Base-by-base conservation (phyloP, 1,140 invertebrate genomes). In the Mercenaria mercenaria region DNA sequence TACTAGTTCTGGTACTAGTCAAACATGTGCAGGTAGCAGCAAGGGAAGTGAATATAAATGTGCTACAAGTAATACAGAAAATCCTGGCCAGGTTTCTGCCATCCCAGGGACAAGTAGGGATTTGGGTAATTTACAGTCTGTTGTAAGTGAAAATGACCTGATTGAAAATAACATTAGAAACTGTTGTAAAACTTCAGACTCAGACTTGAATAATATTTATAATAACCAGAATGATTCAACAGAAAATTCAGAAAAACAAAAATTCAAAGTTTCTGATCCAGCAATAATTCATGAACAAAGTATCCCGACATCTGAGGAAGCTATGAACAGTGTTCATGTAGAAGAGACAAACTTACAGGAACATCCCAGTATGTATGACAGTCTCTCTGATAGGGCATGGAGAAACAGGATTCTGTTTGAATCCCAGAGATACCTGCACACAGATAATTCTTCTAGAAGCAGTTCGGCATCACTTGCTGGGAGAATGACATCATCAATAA, bases 401-500 rank as follows among this genome's bases (percentile, higher is more conserved):
- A 86, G 69, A 76, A 76, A 86, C 29, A 56, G 47, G 32, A 56
- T 86, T 41, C 43, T 61, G 56, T 56, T 76, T 43, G 50, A 76
- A n/a, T 79, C 74, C 0, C 43, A 79, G 10, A 37, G 15, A 72
- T 72, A 39, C 4, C 11, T 4, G 1, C 3, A 37, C 23, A 50
- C 15, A 50, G 74, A 79, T 6, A 13, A 13, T 34, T 34, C n/a
- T 47, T 1, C 8, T 1, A 47, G 50, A 52, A 47, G 18, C 29
- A 56, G n/a, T 41, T 1, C 43, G 10, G 23, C 18, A 20, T 29
- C 41, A 13, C 18, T 56, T 15, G 8, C 43, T 50, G 41, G 29
- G 2, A 47, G 32, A n/a, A 79, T 79, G 74, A 56, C 37, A 50
- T 47, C 74, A 50, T 79, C 74, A 29, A 47, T 79, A 11, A 50